phyloP scores from a whole-genome alignment of 2,113 vertebrate genomes.

The Cryptomyrus ogoouensis region DNA sequence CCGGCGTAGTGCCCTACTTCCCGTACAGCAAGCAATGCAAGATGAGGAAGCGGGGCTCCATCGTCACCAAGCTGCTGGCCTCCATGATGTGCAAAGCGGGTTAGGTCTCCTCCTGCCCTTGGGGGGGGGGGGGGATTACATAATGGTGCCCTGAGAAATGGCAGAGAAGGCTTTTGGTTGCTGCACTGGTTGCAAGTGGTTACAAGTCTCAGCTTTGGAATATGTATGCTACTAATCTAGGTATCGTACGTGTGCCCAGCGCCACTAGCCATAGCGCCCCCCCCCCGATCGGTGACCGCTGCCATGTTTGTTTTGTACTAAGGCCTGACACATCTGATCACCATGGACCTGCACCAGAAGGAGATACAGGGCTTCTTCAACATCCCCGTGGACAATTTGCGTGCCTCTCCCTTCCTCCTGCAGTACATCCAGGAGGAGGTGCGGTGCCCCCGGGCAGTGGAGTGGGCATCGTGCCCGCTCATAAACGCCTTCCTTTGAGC shows the following conservation, averaged over 20 bases:
- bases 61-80: slow-evolving; percentile 92
- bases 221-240: neutral
- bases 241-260: neutral
- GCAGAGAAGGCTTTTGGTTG: neutral
- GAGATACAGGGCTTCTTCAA: slow-evolving; percentile 99
- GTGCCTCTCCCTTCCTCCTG: slow-evolving; percentile 93
- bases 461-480: neutral
- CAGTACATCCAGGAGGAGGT: slow-evolving; percentile 99
- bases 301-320: neutral
- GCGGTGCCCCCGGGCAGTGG: neutral
- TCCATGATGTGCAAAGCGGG: slow-evolving; percentile 99
- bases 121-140: neutral
- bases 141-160: neutral
- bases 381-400: slow-evolving; percentile 94
- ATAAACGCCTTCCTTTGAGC: neutral
- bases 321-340: slow-evolving; percentile 96
- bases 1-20: slow-evolving; percentile 92
- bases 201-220: neutral
- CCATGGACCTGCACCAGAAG: slow-evolving; percentile 98
- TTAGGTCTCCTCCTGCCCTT: slow-evolving; percentile 33
- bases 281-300: neutral
- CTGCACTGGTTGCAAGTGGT: neutral
- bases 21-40: slow-evolving; percentile 99
- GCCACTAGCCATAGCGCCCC: neutral
- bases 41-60: slow-evolving; percentile 97